Evolutionary conservation across 2,888 invertebrate species (phyloP), one percentile per base, ranked within the genome.

Genomic region (Drosophila pseudotakahashii): DNA sequence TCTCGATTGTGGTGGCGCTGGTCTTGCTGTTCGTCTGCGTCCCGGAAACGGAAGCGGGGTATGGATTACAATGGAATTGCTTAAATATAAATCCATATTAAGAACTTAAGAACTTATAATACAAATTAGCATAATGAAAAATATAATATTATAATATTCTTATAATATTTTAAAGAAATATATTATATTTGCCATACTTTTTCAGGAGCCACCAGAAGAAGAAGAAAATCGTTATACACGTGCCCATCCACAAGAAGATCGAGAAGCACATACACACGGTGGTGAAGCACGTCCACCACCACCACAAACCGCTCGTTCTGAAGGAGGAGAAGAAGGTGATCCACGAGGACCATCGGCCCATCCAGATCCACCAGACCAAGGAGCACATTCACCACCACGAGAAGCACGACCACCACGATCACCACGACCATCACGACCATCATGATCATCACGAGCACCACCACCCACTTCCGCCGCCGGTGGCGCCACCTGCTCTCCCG

Each of bases 311-410:
- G 36, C 89, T 91, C 67, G 88, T 92, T 14, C 81, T 91, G n/a
- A 92, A 92, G 76, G 92, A 92, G 78, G 92, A 92, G 69, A 92
- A 92, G 75, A 92, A 92, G 75, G 86, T 91, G 16, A 91, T 92
- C 30, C 90, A 92, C 45, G 89, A 92, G 44, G 91, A 91, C 71
- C 86, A 91, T 57, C 90, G 90, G 58, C 92, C 92, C 47, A 82
- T 91, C 23, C 76, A 84, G 53, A 88, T 84, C 6, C 84, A 84
- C 50, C 88, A 82, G 52, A 87, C 90, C 42, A 89, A 91, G 44
- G 92, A 92, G 68, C 92, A 92, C 52, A 79, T 89, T 45, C 92
- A 92, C 79, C 92, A 92, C 66, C 91, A 89, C 50, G 85, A 83
- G 19, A 84, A 84, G 32, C 69, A 68, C 58, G 80, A 82, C n/a